Percentiles rank a stretch among this genome's conserved stretches.
phyloP scores from a whole-genome alignment of 1,140 invertebrate genomes.

The Aphaenogaster ashmeadi region DNA sequence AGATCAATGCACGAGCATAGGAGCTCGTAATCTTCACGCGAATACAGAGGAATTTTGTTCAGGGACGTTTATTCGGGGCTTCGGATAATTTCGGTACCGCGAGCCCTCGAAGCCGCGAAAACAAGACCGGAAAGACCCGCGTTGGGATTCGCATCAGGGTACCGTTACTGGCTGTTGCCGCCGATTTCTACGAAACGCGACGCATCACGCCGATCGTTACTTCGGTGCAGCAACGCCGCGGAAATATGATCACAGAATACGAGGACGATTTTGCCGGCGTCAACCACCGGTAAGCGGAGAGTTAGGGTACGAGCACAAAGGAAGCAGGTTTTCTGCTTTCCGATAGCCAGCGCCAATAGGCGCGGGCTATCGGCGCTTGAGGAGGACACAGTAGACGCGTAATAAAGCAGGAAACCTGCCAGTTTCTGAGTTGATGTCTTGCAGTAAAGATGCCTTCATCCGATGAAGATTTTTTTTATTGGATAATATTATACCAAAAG shows the following conservation, averaged over 20 bases:
- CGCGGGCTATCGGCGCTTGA: too few species aligned
- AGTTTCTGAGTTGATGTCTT: too few species aligned
- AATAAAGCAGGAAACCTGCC: too few species aligned
- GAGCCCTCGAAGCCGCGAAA: neutral
- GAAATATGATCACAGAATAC: slow-evolving; percentile 21
- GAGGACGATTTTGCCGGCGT: neutral
- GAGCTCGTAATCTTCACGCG: neutral
- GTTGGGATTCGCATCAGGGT: neutral
- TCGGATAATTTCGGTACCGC: slow-evolving; percentile 6
- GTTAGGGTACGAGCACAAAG: too few species aligned
- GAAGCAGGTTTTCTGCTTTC: too few species aligned
- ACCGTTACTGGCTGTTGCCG: neutral
- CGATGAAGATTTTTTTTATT: neutral
- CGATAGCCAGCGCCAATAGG: too few species aligned
- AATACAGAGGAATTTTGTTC: neutral
- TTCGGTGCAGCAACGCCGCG: neutral
- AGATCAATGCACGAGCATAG: neutral
- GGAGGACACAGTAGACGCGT: too few species aligned
- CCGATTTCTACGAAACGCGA: slow-evolving; percentile 25
- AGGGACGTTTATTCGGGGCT: neutral
- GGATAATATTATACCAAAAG: neutral
- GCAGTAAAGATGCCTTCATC: neutral
- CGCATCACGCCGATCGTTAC: slow-evolving; percentile 28
- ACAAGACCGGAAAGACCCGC: neutral
- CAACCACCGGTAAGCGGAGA: neutral